Evolutionary conservation across 1,140 invertebrate genomes (phyloP), one percentile per base, ranked within the genome.

Genomic region (Leptopilina boulardi): DNA sequence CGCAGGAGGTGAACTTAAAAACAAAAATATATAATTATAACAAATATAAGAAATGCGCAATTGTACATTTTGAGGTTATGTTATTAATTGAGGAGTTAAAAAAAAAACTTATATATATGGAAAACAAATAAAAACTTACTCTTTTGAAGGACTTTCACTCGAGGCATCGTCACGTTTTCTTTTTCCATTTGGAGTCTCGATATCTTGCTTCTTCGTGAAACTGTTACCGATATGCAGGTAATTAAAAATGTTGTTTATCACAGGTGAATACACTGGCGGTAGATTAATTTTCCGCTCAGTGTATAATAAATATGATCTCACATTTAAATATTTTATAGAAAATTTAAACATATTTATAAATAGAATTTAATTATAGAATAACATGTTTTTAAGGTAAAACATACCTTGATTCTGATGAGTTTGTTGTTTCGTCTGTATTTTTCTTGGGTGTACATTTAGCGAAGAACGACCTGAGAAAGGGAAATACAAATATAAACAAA

Each of bases 211-310:
- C 13, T 42, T 41, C 9, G 38, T 11, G n/a, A 11, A 34, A 44
- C 73, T 85, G 66, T 73, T 79, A 72, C 59, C 78, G 73, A 80
- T 34, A 81, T 78, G 75, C 73, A 84, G 77, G 42, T 72, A 73
- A 82, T 88, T 84, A 83, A 79, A 75, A 81, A 81, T 10, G 80
- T 73, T 51, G 73, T 77, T 83, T 77, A 80, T 1, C 26, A 74
- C 66, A 9, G 70, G 19, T 51, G 13, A 34, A 4, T 54, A 30
- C 26, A 54, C 26, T 51, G 73, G 66, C 30, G 15, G 42, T 23
- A 75, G 11, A 30, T 70, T 59, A 30, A 76, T 11, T 3, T 56
- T 13, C 71, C 34, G 54, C 44, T 51, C 71, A 44, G 26, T 23
- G 30, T 21, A 26, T 9, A 81, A 18, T 47, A 74, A 19, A 19